These are phyloP conservation scores for Hemistola chrysoprasaria DNA, from an alignment of 2,888 invertebrate species.

Conservation along the genomic window DNA sequence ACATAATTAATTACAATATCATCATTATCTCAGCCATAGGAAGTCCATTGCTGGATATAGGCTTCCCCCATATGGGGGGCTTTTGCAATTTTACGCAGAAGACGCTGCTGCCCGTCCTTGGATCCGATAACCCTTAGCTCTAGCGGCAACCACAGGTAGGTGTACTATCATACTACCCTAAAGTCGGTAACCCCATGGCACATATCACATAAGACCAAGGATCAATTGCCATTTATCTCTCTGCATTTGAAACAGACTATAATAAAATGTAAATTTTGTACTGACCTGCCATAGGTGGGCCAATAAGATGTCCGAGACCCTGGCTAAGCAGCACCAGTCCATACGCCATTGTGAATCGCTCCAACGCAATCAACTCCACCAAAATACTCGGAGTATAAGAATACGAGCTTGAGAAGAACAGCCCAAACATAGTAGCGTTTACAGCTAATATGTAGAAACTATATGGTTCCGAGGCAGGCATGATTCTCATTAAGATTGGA, in stretches of 20 bases:
- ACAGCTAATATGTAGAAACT: slow-evolving; percentile 77
- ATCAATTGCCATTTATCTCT: no score
- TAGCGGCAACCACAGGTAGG: no score
- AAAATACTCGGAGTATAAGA: slow-evolving; percentile 95
- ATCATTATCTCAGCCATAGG: no score
- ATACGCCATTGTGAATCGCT: slow-evolving; percentile 96
- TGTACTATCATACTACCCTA: no score
- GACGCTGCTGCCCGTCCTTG: no score
- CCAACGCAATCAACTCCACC: slow-evolving; percentile 93
- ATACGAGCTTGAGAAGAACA: slow-evolving; percentile 95
- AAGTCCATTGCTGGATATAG: no score
- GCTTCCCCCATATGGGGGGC: no score
- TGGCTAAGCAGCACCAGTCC: slow-evolving; percentile 94
- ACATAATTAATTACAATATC: no score
- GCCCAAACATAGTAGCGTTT: slow-evolving; percentile 88
- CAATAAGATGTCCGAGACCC: slow-evolving; percentile 95
- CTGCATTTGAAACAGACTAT: slow-evolving; percentile 1
- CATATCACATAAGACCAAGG: no score
- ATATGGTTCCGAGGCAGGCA: slow-evolving; percentile 56
- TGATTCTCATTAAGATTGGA: slow-evolving; percentile 73
- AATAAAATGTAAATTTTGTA: slow-evolving; percentile 17
- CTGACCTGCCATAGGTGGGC: slow-evolving; percentile 96
- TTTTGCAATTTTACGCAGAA: no score
- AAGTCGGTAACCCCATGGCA: no score
- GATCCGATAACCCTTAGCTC: no score